Evolutionary conservation across 2,888 invertebrate genomes (phyloP).

Genomic region (Parnassius mnemosyne): DNA sequence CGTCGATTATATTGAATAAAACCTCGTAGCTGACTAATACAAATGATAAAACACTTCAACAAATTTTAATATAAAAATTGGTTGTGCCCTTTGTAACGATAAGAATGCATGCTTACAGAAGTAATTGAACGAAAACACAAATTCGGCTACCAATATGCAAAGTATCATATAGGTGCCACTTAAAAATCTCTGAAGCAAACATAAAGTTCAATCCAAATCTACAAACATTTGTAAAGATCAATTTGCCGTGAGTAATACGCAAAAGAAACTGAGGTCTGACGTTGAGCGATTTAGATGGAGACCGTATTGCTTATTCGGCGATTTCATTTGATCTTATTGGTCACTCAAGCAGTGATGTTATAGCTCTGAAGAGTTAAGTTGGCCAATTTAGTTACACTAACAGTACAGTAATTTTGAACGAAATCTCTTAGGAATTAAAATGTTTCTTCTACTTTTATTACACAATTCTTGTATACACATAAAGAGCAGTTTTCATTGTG

Average conservation of each 20-base stretch:
- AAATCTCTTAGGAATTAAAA: neutral
- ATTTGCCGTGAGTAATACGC: conserved; percentile 28
- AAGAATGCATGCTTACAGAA: neutral
- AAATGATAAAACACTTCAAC: neutral
- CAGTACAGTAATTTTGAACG: neutral
- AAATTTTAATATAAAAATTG: neutral
- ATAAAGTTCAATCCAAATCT: conserved; percentile 11
- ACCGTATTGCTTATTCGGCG: conserved; percentile 10
- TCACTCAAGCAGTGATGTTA: conserved; percentile 6
- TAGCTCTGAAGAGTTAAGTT: conserved; percentile 7
- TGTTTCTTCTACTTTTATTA: neutral
- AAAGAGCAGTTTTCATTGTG: too few species aligned
- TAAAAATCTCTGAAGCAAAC: conserved; percentile 12
- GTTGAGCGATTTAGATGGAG: conserved; percentile 29
- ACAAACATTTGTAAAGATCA: conserved; percentile 24
- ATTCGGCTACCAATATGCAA: neutral
- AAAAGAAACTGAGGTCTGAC: conserved; percentile 26
- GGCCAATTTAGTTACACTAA: conserved; percentile 8
- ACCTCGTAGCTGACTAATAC: too few species aligned
- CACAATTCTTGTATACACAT: neutral
- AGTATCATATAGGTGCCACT: conserved; percentile 21
- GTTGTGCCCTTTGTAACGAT: neutral
- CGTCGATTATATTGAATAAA: too few species aligned
- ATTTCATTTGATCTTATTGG: conserved; percentile 29
- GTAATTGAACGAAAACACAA: neutral